Conservation (phyloP, 2,113 vertebrate genomes). For the Ictidomys tridecemlineatus region DNA sequence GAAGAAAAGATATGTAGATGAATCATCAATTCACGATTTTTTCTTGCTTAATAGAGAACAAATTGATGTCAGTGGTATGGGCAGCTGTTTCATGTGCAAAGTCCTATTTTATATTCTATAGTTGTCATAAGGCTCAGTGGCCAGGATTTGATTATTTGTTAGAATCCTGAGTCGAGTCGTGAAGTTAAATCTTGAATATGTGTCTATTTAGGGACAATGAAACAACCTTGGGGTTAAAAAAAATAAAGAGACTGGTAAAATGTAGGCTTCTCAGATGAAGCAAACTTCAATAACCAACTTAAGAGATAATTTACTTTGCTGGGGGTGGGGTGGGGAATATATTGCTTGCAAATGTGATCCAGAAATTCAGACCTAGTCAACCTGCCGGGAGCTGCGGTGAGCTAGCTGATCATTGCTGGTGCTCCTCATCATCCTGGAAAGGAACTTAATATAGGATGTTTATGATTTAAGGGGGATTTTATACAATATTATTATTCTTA, state of each 20-base stretch:
- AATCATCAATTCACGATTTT: background rate
- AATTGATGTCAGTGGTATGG: background rate
- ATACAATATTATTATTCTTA: background rate
- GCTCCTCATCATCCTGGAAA: background rate
- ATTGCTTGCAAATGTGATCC: background rate
- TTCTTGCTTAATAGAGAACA: background rate
- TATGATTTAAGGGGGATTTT: constrained; percentile 1
- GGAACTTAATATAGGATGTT: background rate
- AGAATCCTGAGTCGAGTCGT: background rate
- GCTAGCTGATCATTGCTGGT: background rate
- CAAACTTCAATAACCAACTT: background rate
- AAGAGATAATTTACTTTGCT: background rate
- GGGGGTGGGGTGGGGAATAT: background rate
- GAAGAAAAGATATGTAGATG: background rate
- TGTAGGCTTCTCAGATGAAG: background rate
- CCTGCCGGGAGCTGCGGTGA: background rate
- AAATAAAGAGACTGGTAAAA: background rate
- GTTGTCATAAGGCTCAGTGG: background rate
- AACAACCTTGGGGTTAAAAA: background rate
- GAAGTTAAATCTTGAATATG: background rate
- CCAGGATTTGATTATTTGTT: background rate
- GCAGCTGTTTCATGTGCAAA: background rate
- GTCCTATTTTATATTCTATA: background rate
- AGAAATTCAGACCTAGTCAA: background rate
- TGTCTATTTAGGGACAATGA: background rate